These are phyloP conservation scores for Dione juno DNA, from an alignment of 2,888 invertebrate species.

Conservation along the genomic window DNA sequence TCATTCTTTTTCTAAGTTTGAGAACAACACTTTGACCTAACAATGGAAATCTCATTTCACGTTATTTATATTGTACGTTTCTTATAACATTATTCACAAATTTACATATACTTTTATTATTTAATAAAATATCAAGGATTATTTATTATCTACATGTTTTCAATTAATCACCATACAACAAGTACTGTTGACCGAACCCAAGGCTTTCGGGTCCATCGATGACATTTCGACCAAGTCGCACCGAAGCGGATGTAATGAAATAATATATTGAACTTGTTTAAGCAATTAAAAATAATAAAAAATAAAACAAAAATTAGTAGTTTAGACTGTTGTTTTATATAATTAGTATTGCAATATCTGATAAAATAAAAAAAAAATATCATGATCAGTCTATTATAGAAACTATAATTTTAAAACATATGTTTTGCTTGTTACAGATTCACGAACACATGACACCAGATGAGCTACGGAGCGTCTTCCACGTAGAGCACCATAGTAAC, in stretches of 20 bases:
- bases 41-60: no score
- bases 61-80: no score
- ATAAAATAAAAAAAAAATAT: no score
- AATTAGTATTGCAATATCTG: not conserved
- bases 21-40: no score
- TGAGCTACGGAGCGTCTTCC: slow-evolving; percentile 92
- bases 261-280: slow-evolving; percentile 38
- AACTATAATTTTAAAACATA: not conserved
- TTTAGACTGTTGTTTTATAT: not conserved
- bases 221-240: slow-evolving; percentile 60
- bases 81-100: no score
- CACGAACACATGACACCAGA: slow-evolving; percentile 94
- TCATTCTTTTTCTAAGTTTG: no score
- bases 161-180: slow-evolving; percentile 11
- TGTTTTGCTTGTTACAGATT: slow-evolving; percentile 85
- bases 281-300: slow-evolving; percentile 29
- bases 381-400: no score
- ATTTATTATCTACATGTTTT: not conserved
- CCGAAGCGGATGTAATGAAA: slow-evolving; percentile 59
- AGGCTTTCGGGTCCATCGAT: slow-evolving; percentile 60
- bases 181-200: slow-evolving; percentile 63
- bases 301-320: not conserved
- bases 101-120: no score
- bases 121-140: no score
- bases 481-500: slow-evolving; percentile 89